Conservation (phyloP, 2,113 vertebrate species). For the Ia io region DNA sequence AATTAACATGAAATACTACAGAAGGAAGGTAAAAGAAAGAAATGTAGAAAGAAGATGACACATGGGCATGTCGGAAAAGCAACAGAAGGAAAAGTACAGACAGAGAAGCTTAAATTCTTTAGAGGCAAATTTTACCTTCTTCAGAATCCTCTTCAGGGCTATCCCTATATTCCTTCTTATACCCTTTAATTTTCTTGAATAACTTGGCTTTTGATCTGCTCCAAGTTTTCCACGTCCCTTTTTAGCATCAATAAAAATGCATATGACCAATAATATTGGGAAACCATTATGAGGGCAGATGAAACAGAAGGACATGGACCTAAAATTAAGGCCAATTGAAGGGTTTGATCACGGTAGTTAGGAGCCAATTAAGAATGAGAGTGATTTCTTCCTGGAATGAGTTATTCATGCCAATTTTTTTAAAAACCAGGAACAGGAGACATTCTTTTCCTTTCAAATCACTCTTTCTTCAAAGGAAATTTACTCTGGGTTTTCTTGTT, state of each 20-base stretch:
- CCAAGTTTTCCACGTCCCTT: constrained; percentile 16
- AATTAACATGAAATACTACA: background rate
- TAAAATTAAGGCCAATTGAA: background rate
- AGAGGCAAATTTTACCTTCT: background rate
- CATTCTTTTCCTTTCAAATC: constrained; percentile 13
- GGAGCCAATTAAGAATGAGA: constrained; percentile 17
- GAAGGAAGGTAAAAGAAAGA: background rate
- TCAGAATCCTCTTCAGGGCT: background rate
- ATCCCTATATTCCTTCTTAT: background rate
- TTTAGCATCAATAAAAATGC: constrained; percentile 16
- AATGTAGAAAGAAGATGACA: background rate
- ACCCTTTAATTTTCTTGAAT: constrained; percentile 1
- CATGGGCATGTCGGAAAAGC: background rate
- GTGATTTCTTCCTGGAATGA: background rate
- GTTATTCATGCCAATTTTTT: background rate
- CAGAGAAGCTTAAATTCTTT: constrained; percentile 5
- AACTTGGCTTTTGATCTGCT: constrained; percentile 1
- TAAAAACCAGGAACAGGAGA: background rate
- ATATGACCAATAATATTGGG: background rate
- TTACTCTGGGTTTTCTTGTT: background rate
- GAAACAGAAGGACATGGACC: background rate
- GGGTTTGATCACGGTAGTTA: background rate
- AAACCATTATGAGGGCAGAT: background rate
- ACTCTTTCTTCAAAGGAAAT: background rate
- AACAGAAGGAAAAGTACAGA: background rate